These are phyloP conservation scores for Morpho achilles DNA, from an alignment of 2,888 invertebrate species.

Conservation along the genomic window DNA sequence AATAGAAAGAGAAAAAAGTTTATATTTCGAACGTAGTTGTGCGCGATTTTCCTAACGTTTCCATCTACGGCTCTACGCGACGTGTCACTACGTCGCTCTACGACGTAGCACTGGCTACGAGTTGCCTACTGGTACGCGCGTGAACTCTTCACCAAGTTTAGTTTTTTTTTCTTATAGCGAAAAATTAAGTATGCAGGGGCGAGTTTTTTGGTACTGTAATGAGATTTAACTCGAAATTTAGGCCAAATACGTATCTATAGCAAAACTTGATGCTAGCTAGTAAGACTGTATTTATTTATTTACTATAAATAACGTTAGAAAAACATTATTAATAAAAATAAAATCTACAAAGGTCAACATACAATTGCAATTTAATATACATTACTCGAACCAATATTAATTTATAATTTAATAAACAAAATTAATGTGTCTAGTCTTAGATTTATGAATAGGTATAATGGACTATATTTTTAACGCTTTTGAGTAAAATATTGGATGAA, in stretches of 20 bases:
- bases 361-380: no score
- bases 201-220: neutral
- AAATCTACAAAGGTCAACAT: neutral
- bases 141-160: neutral
- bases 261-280: neutral
- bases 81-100: constrained; percentile 64
- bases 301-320: neutral
- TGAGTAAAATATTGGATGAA: no score
- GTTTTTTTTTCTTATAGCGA: neutral
- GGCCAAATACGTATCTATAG: no score
- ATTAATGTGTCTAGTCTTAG: no score
- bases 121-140: neutral
- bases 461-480: no score
- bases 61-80: constrained; percentile 31
- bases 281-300: neutral
- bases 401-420: no score
- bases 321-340: neutral
- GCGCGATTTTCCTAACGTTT: constrained; percentile 38
- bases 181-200: neutral
- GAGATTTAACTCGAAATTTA: no score
- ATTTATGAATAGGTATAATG: no score
- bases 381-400: no score
- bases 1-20: constrained; percentile 16
- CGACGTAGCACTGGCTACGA: constrained; percentile 63
- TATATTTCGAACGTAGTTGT: constrained; percentile 36